Conservation (phyloP, 1,140 invertebrate genomes). For the Drosophila melanogaster region Release_6_plus_ISO1_MT NT_033779.5:18905501-18906000, state of each 20-base stretch:
- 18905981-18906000: neutral
- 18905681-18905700: constrained; percentile 1
- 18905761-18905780: constrained; percentile 20
- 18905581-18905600: neutral
- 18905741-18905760: constrained; percentile 10
- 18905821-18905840: constrained; percentile 2
- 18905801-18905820: constrained; percentile 62
- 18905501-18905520: constrained; percentile 27
- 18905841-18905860: neutral
- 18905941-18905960: neutral
- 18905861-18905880: neutral
- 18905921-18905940: neutral
- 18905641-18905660: constrained; percentile 81
- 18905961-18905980: neutral
- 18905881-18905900: no score
- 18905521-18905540: constrained; percentile 59
- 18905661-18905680: constrained; percentile 60
- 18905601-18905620: constrained; percentile 66
- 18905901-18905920: no score
- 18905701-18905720: neutral
- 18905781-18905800: constrained; percentile 72
- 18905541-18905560: constrained; percentile 35
- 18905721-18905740: constrained; percentile 28
- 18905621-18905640: constrained; percentile 77
- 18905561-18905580: constrained; percentile 6